These are phyloP conservation scores for Pyrocoelia pectoralis DNA, from an alignment of 2,888 invertebrate genomes.

Conservation along the genomic window DNA sequence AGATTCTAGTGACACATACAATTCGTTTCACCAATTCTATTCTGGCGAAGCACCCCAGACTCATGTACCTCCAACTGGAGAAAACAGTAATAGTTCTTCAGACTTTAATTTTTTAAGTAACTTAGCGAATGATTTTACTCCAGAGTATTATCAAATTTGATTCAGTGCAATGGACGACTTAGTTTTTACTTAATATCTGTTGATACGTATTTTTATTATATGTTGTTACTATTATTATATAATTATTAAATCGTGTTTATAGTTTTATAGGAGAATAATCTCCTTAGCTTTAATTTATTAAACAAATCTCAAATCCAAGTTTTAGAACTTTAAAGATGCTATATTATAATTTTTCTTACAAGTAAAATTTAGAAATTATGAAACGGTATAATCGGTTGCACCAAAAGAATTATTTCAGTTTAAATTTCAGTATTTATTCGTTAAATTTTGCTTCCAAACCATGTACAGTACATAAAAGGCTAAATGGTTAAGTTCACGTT, in stretches of 20 bases:
- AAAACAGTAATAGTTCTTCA: constrained; percentile 91
- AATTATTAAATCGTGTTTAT: constrained; percentile 22
- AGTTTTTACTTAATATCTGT: constrained; percentile 39
- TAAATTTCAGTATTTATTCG: background rate
- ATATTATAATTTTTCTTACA: background rate
- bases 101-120: constrained; percentile 94
- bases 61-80: constrained; percentile 64
- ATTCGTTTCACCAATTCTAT: constrained; percentile 77
- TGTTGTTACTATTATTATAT: constrained; percentile 32
- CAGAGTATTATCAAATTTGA: constrained; percentile 86
- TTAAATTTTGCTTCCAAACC: background rate
- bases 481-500: constrained; percentile 30
- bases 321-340: background rate
- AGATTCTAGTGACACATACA: constrained; percentile 72
- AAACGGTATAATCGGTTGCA: background rate
- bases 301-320: background rate
- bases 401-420: constrained; percentile 4
- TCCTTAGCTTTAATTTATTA: constrained; percentile 11
- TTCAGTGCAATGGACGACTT: constrained; percentile 53
- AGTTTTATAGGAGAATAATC: constrained; percentile 9
- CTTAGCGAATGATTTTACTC: constrained; percentile 90
- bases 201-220: constrained; percentile 33
- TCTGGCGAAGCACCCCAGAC: constrained; percentile 58
- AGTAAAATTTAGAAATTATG: background rate
- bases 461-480: constrained; percentile 26